Evolutionary conservation across 2,113 vertebrate genomes (phyloP).

Genomic region (Nothoprocta perdicaria): DNA sequence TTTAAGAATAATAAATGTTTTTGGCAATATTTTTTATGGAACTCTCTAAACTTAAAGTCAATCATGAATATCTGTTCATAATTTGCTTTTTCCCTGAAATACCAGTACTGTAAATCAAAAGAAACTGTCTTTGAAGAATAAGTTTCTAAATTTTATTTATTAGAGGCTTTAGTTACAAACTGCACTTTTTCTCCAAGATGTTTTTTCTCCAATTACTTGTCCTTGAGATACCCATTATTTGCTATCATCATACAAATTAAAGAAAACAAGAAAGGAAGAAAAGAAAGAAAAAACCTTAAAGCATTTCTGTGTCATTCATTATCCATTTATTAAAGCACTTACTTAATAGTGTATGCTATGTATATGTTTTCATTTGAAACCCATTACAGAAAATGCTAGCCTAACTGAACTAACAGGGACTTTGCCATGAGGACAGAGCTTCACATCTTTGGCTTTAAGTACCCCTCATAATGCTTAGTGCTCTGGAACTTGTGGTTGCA

Average conservation of each 20-base stretch:
- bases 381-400: background rate
- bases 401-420: background rate
- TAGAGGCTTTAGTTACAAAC: background rate
- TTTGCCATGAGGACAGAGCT: slow-evolving; percentile 32
- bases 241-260: background rate
- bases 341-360: background rate
- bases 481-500: background rate
- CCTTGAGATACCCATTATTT: background rate
- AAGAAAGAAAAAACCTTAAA: background rate
- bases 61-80: background rate
- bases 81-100: background rate
- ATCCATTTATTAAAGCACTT: slow-evolving; percentile 12
- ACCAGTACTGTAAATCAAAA: background rate
- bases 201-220: background rate
- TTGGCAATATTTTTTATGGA: background rate
- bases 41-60: background rate
- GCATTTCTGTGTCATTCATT: slow-evolving; percentile 13
- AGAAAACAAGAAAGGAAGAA: background rate
- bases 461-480: background rate
- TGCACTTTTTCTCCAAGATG: background rate
- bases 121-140: background rate
- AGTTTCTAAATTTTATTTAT: background rate
- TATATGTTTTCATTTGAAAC: background rate
- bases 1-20: background rate
- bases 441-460: background rate